These are phyloP conservation scores for Leptopilina boulardi DNA, from an alignment of 1,140 invertebrate genomes.

Conservation along the genomic window DNA sequence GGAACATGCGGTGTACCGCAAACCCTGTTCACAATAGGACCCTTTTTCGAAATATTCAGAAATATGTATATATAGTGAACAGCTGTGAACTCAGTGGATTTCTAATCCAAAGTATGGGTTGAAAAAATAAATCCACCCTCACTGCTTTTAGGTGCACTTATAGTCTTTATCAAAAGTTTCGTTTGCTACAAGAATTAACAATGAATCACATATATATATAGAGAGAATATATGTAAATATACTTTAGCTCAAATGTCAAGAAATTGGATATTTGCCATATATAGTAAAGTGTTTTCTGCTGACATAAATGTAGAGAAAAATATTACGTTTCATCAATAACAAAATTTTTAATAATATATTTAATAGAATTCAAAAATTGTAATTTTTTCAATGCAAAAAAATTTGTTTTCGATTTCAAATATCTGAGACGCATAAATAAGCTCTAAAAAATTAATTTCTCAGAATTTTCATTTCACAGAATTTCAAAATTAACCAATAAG, in stretches of 20 bases:
- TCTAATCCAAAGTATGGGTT: background rate
- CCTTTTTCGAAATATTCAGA: slow-evolving; percentile 7
- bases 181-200: background rate
- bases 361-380: too few relatives aligned
- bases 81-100: slow-evolving; percentile 15
- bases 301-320: background rate
- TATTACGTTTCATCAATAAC: background rate
- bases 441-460: too few relatives aligned
- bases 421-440: too few relatives aligned
- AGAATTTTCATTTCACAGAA: too few relatives aligned
- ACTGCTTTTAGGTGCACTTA: background rate
- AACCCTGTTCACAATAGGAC: slow-evolving; percentile 7
- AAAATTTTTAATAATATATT: too few relatives aligned
- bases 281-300: background rate
- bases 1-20: background rate
- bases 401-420: too few relatives aligned
- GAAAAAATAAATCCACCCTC: slow-evolving; percentile 12
- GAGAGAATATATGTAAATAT: background rate
- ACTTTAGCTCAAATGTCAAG: background rate
- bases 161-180: slow-evolving; percentile 3
- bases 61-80: slow-evolving; percentile 1
- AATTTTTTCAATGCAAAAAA: too few relatives aligned
- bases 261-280: slow-evolving; percentile 13
- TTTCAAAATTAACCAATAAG: too few relatives aligned
- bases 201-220: background rate